phyloP scores from a whole-genome alignment of 1,140 invertebrate genomes.

The Tribolium madens region DNA sequence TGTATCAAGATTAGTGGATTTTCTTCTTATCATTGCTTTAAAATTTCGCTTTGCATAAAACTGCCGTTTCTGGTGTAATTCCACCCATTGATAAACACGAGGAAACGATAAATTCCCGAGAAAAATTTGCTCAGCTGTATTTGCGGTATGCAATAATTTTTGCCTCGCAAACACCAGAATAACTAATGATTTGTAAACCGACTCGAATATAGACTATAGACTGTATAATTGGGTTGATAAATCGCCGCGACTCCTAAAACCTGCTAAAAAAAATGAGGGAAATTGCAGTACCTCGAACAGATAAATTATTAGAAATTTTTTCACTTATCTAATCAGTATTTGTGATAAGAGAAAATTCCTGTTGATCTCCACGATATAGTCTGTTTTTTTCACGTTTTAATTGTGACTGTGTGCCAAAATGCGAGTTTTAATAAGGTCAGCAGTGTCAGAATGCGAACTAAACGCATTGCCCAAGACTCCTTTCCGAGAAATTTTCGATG shows the following conservation, averaged over 20 bases:
- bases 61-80: background rate
- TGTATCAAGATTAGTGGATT: background rate
- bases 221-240: constrained; percentile 2
- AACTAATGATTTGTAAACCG: background rate
- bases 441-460: constrained; percentile 59
- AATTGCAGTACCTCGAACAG: background rate
- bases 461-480: constrained; percentile 56
- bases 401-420: constrained; percentile 44
- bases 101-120: constrained; percentile 15
- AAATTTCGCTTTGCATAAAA: background rate
- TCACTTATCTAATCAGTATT: background rate
- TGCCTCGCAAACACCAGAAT: background rate
- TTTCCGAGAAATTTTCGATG: constrained; percentile 60
- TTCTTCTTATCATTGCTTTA: background rate
- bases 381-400: background rate
- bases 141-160: constrained; percentile 12
- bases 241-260: background rate
- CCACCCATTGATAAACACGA: background rate
- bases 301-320: background rate
- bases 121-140: constrained; percentile 32
- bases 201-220: background rate
- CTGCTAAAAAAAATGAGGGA: no score
- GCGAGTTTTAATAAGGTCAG: constrained; percentile 57
- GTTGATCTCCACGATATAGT: constrained; percentile 48
- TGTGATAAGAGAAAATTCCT: constrained; percentile 11